Evolutionary conservation across 64 coral and sea anemone genomes (phyloP).

Genomic region (Stichodactyla helianthus): DNA sequence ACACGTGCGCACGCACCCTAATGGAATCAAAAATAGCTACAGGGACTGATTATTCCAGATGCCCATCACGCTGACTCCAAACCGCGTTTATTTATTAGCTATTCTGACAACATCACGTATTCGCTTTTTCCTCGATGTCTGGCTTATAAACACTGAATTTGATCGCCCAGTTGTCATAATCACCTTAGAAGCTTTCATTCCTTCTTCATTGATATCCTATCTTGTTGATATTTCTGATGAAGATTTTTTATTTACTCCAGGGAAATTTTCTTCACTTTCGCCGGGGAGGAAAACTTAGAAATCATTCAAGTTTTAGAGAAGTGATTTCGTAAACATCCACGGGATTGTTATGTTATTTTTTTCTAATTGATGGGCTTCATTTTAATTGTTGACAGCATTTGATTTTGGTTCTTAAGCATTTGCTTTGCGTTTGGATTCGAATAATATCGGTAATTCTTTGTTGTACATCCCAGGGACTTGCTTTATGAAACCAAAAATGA

Average conservation of each 20-base stretch:
- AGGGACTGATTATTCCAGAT: constrained; percentile 14
- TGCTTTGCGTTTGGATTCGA: neutral
- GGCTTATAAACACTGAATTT: neutral
- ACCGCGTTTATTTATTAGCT: constrained; percentile 11
- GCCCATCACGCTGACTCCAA: constrained; percentile 1
- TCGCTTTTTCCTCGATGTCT: neutral
- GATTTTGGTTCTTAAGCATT: neutral
- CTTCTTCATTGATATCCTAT: neutral
- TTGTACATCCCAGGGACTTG: no score
- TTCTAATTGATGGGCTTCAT: neutral
- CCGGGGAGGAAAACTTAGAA: neutral
- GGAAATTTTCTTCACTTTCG: neutral
- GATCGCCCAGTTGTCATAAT: neutral
- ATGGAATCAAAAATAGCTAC: constrained; percentile 1
- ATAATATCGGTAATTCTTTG: no score
- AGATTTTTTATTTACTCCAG: neutral
- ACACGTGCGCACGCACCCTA: neutral
- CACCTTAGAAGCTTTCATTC: neutral
- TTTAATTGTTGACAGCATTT: neutral
- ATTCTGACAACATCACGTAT: constrained; percentile 24
- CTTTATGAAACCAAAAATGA: no score
- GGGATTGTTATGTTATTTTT: neutral
- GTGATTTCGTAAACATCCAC: neutral
- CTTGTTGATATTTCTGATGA: neutral
- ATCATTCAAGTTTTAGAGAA: neutral